phyloP scores from a whole-genome alignment of 2,797 vertebrate species.

The Pseudomugil tenellus region DNA sequence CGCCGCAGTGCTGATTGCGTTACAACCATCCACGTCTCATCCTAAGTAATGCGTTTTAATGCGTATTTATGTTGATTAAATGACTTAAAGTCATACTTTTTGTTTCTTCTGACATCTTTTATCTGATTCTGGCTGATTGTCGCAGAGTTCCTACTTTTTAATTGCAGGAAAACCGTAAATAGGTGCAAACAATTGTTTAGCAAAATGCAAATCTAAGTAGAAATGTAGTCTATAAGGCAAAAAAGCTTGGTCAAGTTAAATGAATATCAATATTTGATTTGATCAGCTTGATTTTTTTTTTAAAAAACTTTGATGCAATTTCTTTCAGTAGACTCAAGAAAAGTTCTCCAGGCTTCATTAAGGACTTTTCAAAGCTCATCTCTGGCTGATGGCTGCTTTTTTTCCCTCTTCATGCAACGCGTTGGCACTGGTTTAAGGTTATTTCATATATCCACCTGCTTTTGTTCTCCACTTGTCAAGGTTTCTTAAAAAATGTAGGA shows the following conservation, averaged over 20 bases:
- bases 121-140: slow-evolving; percentile 3
- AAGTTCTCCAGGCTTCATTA: neutral
- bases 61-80: neutral
- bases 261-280: neutral
- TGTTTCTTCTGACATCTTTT: neutral
- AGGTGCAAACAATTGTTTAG: neutral
- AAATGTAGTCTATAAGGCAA: neutral
- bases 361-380: slow-evolving; percentile 1
- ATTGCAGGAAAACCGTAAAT: neutral
- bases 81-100: neutral
- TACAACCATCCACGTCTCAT: neutral
- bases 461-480: neutral
- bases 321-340: neutral
- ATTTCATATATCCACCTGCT: neutral
- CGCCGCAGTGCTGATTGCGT: neutral
- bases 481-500: neutral
- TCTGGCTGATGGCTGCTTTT: neutral
- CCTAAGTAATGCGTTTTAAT: neutral
- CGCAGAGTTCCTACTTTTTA: neutral
- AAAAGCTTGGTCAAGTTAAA: neutral
- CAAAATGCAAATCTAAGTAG: neutral
- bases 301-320: neutral
- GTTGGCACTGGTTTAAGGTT: neutral
- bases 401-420: neutral
- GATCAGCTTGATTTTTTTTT: neutral